A percentile compares a stretch with the other conserved stretches of the same genome.
These are phyloP conservation scores for Nomada flava DNA, from an alignment of 2,888 invertebrate genomes.

Conservation along the genomic window DNA sequence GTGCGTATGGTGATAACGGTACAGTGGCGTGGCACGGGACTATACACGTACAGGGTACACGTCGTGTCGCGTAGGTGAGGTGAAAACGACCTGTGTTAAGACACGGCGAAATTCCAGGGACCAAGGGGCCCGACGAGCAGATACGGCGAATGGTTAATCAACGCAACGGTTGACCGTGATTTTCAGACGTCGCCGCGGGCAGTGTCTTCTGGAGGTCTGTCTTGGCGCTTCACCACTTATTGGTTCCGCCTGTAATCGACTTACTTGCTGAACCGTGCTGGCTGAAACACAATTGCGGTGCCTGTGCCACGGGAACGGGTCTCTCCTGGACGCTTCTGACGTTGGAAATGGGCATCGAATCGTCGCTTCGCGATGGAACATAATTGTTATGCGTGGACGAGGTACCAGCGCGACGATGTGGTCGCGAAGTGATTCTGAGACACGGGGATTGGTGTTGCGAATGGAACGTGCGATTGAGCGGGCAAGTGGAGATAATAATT, in stretches of 20 bases:
- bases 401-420: background rate
- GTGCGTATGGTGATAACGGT: conserved; percentile 75
- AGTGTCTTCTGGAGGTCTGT: conserved; percentile 2
- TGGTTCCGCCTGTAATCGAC: conserved; percentile 32
- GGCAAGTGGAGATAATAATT: too few species aligned
- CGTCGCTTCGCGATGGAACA: background rate
- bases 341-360: conserved; percentile 1
- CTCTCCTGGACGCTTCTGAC: background rate
- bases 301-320: background rate
- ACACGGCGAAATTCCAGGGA: conserved; percentile 46
- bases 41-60: background rate
- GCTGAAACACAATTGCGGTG: conserved; percentile 13
- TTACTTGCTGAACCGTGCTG: conserved; percentile 7
- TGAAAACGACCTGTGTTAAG: conserved; percentile 42
- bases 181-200: conserved; percentile 41
- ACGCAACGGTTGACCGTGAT: conserved; percentile 52
- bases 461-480: too few species aligned
- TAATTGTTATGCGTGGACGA: background rate
- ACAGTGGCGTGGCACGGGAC: conserved; percentile 46
- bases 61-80: conserved; percentile 28
- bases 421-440: too few species aligned
- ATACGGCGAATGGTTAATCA: conserved; percentile 44
- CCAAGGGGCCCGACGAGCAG: conserved; percentile 1
- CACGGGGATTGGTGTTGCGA: too few species aligned
- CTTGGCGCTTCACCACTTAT: conserved; percentile 6